Conservation (phyloP, 1,140 invertebrate genomes). For the Zophobas atratus region DNA sequence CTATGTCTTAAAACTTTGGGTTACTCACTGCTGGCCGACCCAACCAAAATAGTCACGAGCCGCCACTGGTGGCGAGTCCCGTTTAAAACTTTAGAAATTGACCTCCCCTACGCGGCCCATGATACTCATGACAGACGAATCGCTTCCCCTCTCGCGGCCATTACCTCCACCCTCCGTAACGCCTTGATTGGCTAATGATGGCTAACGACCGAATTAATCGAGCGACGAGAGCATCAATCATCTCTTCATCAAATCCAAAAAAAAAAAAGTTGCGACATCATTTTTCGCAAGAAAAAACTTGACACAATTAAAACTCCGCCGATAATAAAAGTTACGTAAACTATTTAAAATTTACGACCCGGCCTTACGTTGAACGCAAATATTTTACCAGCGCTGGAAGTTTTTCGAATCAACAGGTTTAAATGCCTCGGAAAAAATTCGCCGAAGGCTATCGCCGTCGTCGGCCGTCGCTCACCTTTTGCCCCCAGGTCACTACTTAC, state of each 20-base stretch:
- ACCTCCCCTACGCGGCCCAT: neutral
- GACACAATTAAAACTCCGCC: slow-evolving; percentile 16
- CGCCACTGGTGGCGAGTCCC: neutral
- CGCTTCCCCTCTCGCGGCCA: slow-evolving; percentile 16
- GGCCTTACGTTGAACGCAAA: slow-evolving; percentile 10
- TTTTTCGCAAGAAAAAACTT: neutral
- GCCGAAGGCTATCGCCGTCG: neutral
- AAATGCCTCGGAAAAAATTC: slow-evolving; percentile 5
- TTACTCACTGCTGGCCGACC: no score
- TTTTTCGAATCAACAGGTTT: slow-evolving; percentile 18
- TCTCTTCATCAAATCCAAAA: neutral
- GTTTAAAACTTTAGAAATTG: no score
- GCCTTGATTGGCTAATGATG: neutral
- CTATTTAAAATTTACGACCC: slow-evolving; percentile 25
- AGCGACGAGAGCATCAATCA: neutral
- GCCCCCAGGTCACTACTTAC: slow-evolving; percentile 49
- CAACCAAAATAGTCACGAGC: no score
- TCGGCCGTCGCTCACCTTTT: neutral
- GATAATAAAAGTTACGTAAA: slow-evolving; percentile 36
- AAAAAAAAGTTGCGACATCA: neutral
- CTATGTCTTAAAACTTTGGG: no score
- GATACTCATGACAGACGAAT: neutral
- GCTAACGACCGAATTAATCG: neutral
- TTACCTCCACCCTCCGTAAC: neutral
- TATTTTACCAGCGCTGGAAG: slow-evolving; percentile 33